Conservation (phyloP, 2,113 vertebrate genomes). For the Halcyon senegalensis region DNA sequence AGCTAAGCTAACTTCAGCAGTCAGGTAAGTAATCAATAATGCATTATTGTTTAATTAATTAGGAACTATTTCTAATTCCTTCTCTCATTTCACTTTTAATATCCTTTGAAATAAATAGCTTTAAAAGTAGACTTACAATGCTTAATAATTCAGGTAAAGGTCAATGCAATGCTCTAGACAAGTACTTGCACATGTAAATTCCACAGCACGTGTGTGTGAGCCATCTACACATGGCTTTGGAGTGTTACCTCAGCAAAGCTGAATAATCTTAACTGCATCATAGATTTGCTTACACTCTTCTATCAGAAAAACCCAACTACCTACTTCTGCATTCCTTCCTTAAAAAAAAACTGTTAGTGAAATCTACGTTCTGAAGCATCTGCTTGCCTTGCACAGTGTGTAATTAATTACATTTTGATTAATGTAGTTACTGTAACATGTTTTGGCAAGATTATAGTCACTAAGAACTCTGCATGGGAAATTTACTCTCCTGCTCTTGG, state of each 20-base stretch:
- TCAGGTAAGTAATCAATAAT: constrained; percentile 81
- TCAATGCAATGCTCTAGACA: neutral
- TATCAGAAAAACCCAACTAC: neutral
- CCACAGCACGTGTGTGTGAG: neutral
- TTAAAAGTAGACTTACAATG: neutral
- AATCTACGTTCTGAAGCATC: neutral
- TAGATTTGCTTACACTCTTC: neutral
- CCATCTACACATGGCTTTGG: neutral
- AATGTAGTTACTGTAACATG: neutral
- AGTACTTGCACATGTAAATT: neutral
- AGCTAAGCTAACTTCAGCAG: constrained; percentile 96
- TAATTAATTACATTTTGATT: neutral
- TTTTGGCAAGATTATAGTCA: neutral
- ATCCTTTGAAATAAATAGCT: neutral
- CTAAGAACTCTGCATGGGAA: neutral
- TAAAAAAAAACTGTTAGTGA: neutral
- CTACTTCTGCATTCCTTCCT: neutral
- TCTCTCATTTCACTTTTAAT: neutral
- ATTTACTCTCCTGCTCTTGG: neutral
- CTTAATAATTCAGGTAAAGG: neutral
- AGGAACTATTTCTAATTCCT: neutral
- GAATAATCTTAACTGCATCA: neutral
- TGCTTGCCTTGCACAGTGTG: neutral
- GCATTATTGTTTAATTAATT: neutral
- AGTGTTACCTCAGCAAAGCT: neutral